Evolutionary conservation across 2,113 vertebrate genomes (phyloP).

Genomic region (Callospermophilus lateralis): DNA sequence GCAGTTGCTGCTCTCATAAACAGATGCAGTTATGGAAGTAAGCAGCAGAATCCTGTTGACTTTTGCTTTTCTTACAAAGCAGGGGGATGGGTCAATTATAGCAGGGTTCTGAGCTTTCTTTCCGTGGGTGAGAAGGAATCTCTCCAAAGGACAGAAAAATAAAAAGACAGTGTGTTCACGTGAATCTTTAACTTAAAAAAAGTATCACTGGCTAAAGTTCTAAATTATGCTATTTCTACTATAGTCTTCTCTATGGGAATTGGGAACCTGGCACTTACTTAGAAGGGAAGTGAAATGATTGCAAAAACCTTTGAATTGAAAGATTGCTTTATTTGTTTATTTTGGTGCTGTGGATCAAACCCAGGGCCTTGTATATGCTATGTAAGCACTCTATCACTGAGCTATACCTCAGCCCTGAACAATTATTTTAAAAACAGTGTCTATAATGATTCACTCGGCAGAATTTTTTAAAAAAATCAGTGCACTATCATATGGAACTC

Average conservation of each 20-base stretch:
- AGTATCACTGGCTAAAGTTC: background rate
- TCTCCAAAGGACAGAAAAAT: conserved; percentile 4
- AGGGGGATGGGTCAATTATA: background rate
- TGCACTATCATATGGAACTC: background rate
- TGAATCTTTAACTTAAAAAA: conserved; percentile 15
- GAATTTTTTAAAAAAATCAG: background rate
- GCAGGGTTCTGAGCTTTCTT: background rate
- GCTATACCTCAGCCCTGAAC: too few relatives aligned
- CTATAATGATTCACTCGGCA: background rate
- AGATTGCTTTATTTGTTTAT: background rate
- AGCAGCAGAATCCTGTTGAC: background rate
- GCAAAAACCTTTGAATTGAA: background rate
- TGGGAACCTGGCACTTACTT: background rate
- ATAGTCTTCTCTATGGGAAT: background rate
- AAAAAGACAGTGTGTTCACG: background rate
- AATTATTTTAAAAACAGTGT: conserved; percentile 40
- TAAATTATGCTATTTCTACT: background rate
- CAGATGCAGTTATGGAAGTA: background rate
- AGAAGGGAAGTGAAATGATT: background rate
- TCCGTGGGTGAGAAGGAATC: background rate
- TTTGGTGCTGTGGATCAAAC: too few relatives aligned
- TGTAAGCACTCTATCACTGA: too few relatives aligned
- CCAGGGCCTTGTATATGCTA: too few relatives aligned
- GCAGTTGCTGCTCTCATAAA: background rate
- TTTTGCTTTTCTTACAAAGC: conserved; percentile 44